Evolutionary conservation across 2,888 invertebrate genomes (phyloP).

Genomic region (Tachina fera): DNA sequence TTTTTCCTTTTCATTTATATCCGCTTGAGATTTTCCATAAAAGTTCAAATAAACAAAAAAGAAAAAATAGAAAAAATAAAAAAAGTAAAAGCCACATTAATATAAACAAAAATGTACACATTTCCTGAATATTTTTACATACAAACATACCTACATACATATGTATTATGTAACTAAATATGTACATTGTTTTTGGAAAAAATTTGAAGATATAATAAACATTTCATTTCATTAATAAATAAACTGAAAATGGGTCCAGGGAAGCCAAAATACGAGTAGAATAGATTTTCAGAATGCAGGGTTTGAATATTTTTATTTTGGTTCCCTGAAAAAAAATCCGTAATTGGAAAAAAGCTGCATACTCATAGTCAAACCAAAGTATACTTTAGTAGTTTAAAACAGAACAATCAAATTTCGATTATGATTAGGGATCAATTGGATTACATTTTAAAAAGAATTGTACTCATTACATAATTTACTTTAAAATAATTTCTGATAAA

Average conservation of each 20-base stretch:
- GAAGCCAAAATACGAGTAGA: neutral
- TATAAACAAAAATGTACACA: slow-evolving; percentile 30
- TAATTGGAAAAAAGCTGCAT: no score
- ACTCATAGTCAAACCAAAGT: no score
- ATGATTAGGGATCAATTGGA: no score
- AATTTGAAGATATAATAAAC: slow-evolving; percentile 9
- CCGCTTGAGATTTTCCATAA: slow-evolving; percentile 30
- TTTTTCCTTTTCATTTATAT: slow-evolving; percentile 21
- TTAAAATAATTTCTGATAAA: no score
- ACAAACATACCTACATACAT: no score
- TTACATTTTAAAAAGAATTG: no score
- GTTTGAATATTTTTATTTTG: no score
- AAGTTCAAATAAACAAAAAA: slow-evolving; percentile 34
- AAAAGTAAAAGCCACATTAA: neutral
- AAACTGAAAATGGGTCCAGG: neutral
- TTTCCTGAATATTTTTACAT: slow-evolving; percentile 24
- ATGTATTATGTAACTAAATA: no score
- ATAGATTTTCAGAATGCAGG: neutral
- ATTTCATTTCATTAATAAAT: slow-evolving; percentile 24
- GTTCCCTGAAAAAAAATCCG: no score
- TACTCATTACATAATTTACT: no score
- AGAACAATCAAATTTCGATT: no score
- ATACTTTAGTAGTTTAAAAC: no score
- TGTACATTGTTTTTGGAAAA: slow-evolving; percentile 1
- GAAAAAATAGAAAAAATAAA: neutral